Conservation (phyloP, 1,140 invertebrate genomes). For the Drosophila saltans region DNA sequence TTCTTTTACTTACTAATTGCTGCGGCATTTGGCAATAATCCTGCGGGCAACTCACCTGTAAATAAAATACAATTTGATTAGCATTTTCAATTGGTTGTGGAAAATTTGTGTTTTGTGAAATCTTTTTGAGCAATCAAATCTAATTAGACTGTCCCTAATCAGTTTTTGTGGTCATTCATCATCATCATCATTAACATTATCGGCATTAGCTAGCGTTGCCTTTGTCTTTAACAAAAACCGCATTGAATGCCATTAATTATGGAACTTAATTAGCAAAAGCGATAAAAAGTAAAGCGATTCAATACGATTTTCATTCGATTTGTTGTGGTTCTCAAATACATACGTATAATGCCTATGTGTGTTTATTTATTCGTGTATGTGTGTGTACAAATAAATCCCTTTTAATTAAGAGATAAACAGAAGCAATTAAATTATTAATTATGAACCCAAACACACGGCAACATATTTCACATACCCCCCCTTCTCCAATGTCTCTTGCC, state of each 20-base stretch:
- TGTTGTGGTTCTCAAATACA: constrained; percentile 27
- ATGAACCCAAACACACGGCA: constrained; percentile 40
- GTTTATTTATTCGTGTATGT: constrained; percentile 2
- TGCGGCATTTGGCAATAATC: constrained; percentile 68
- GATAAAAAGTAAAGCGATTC: constrained; percentile 73
- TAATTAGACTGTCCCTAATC: constrained; percentile 74
- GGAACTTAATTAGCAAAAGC: constrained; percentile 76
- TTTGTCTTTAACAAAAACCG: constrained; percentile 41
- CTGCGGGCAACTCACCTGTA: constrained; percentile 79
- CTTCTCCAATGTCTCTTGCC: not conserved
- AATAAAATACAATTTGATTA: constrained; percentile 71
- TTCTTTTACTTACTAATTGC: constrained; percentile 78
- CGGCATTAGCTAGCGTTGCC: constrained; percentile 1
- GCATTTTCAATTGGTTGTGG: constrained; percentile 60
- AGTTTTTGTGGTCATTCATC: constrained; percentile 61
- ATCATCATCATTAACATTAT: constrained; percentile 38
- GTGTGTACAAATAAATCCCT: constrained; percentile 78
- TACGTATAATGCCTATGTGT: not conserved
- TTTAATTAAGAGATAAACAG: constrained; percentile 83
- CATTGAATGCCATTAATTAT: constrained; percentile 73
- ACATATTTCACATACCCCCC: not conserved
- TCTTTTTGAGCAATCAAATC: constrained; percentile 79
- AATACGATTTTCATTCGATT: constrained; percentile 28
- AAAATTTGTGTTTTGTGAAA: constrained; percentile 43
- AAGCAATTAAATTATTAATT: constrained; percentile 83